These are phyloP conservation scores for Nyctereutes procyonoides DNA, from an alignment of 2,113 vertebrate species.

Conservation along the genomic window DNA sequence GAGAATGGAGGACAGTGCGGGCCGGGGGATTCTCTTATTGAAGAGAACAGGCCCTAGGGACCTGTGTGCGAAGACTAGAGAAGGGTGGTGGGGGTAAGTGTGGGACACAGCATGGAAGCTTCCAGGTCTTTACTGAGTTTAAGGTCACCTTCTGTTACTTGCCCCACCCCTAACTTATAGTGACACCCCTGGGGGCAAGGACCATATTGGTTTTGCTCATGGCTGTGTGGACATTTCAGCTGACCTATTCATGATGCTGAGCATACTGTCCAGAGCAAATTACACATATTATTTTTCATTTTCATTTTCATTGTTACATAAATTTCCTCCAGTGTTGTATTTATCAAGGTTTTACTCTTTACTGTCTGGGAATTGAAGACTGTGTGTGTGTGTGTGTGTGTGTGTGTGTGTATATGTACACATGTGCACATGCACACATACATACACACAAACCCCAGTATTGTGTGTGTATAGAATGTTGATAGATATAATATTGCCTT, in stretches of 20 bases:
- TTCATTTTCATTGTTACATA: background rate
- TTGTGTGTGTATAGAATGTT: background rate
- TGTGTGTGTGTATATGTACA: rapidly evolving
- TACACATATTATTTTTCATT: background rate
- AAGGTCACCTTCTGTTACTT: background rate
- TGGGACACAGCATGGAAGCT: background rate
- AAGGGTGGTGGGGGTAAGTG: too few species aligned
- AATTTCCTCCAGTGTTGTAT: background rate
- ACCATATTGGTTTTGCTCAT: background rate
- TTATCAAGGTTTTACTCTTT: background rate
- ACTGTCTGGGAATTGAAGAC: background rate
- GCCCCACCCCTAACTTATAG: rapidly evolving
- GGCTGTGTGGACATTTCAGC: rapidly evolving
- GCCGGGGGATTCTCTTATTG: background rate
- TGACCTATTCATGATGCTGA: rapidly evolving
- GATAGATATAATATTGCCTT: constrained; percentile 8
- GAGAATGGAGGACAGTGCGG: background rate
- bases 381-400: too few species aligned
- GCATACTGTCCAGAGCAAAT: background rate
- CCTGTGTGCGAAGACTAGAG: background rate
- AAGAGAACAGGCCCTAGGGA: background rate
- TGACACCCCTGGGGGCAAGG: background rate
- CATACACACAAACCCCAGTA: background rate
- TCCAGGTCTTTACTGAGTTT: background rate
- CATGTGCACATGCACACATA: background rate